Percentiles rank a stretch among this genome's conserved stretches.
Conservation (phyloP, 2,888 invertebrate species). For the Drosophila mimica region DNA sequence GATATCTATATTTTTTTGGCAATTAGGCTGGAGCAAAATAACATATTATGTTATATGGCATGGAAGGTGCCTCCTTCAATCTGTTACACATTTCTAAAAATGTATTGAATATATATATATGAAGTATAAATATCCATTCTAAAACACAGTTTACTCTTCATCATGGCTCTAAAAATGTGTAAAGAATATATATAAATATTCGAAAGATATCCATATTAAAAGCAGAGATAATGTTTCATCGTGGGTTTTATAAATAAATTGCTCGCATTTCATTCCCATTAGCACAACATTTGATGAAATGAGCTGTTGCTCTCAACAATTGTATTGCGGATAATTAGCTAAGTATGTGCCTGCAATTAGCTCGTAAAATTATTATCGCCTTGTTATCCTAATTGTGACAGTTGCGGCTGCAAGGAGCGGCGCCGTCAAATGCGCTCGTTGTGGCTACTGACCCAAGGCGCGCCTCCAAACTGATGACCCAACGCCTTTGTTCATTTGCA, state of each 20-base stretch:
- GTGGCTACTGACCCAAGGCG: slow-evolving; percentile 41
- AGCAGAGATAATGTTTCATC: background rate
- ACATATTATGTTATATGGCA: background rate
- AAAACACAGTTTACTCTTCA: background rate
- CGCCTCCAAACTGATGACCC: slow-evolving; percentile 33
- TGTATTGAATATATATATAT: background rate
- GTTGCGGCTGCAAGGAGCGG: slow-evolving; percentile 39
- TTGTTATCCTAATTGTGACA: slow-evolving; percentile 9
- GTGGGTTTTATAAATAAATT: background rate
- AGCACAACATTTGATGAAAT: slow-evolving; percentile 2
- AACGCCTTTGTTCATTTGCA: slow-evolving; percentile 36
- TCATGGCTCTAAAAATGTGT: background rate
- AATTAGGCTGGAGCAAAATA: background rate
- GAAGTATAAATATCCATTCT: background rate
- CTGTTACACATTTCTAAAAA: background rate
- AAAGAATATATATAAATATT: background rate
- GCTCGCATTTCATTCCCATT: slow-evolving; percentile 16
- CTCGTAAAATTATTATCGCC: slow-evolving; percentile 10
- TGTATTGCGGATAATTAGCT: slow-evolving; percentile 18
- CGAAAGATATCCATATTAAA: background rate
- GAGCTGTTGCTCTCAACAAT: slow-evolving; percentile 2
- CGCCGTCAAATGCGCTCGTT: slow-evolving; percentile 50
- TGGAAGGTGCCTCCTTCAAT: background rate
- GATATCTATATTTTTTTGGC: background rate
- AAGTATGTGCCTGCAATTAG: slow-evolving; percentile 33